phyloP scores from a whole-genome alignment of 2,113 vertebrate genomes.

The Peromyscus californicus region DNA sequence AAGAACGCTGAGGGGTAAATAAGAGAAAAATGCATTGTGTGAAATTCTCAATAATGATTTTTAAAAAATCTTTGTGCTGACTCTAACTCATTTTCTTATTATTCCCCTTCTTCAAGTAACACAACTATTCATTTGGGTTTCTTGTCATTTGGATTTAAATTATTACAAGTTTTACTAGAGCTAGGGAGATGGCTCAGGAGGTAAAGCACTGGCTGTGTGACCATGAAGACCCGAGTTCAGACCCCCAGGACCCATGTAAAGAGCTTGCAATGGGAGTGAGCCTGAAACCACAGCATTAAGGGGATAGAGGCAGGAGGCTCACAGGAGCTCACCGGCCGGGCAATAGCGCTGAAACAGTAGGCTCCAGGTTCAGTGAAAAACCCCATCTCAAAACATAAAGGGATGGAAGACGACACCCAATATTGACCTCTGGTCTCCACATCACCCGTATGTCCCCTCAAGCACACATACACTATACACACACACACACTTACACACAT shows the following conservation, averaged over 20 bases:
- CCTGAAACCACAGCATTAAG: not conserved
- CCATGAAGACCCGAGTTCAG: not conserved
- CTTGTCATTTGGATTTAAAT: constrained; percentile 7
- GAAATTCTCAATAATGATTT: not conserved
- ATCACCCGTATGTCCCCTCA: not conserved
- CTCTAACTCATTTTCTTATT: constrained; percentile 53
- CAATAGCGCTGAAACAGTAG: not conserved
- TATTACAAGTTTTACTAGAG: not conserved
- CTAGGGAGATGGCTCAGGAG: not conserved
- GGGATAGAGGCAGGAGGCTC: not conserved
- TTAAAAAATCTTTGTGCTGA: not conserved
- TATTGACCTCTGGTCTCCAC: not conserved
- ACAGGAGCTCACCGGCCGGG: not conserved
- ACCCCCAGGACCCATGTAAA: not conserved
- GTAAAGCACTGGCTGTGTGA: not conserved
- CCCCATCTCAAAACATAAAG: not conserved
- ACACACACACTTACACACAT: not conserved
- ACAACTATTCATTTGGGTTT: constrained; percentile 2
- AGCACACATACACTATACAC: not conserved
- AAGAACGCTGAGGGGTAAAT: not conserved
- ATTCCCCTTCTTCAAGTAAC: constrained; percentile 48
- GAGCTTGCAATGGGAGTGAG: too few species aligned
- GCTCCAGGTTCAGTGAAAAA: not conserved
- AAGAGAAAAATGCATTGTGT: not conserved
- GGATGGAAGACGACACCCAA: not conserved